Evolutionary conservation across 2,113 vertebrate genomes (phyloP).

Genomic region (Scortum barcoo): DNA sequence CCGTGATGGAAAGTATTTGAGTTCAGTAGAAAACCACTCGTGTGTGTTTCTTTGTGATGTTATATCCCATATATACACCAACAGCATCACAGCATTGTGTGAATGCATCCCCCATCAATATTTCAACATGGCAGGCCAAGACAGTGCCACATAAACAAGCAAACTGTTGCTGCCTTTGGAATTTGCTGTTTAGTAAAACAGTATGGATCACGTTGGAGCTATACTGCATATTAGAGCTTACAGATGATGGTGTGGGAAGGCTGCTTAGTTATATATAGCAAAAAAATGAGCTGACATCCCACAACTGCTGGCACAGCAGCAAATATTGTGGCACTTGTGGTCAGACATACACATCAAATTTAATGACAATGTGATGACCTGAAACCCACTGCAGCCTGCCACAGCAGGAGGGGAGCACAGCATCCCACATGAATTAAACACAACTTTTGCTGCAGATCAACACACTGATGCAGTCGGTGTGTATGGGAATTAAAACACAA

Average conservation of each 20-base stretch:
- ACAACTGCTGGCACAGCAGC: background rate
- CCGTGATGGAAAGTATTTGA: background rate
- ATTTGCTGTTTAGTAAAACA: background rate
- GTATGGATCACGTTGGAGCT: background rate
- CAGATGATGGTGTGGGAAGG: background rate
- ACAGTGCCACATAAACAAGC: background rate
- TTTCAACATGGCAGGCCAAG: background rate
- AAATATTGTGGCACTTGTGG: background rate
- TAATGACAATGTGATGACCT: background rate
- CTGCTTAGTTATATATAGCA: background rate
- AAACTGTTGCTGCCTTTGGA: background rate
- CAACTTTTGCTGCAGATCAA: background rate
- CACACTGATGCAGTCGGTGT: background rate
- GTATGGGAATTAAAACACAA: background rate
- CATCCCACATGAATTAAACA: background rate
- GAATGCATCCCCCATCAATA: conserved; percentile 11
- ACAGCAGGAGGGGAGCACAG: background rate
- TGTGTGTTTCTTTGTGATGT: background rate
- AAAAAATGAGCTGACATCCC: background rate
- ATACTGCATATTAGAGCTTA: background rate
- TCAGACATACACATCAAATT: background rate
- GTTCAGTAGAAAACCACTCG: background rate
- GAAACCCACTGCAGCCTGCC: background rate
- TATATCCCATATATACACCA: background rate
- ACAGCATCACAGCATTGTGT: background rate